These are phyloP conservation scores for Etheostoma perlongum DNA, from an alignment of 2,797 vertebrate species.

Conservation along the genomic window DNA sequence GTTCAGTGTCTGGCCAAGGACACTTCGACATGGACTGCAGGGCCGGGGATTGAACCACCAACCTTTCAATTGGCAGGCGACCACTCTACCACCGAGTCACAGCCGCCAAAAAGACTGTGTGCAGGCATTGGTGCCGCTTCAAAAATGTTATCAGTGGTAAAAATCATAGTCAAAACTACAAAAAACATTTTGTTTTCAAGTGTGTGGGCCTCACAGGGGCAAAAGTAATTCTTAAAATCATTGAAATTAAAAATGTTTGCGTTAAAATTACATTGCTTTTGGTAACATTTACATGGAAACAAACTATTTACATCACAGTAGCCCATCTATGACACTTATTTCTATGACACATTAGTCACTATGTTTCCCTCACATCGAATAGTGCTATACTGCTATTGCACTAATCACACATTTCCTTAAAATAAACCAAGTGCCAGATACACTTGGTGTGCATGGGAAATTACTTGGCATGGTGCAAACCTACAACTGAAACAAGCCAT, in stretches of 20 bases:
- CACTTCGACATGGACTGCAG: too few species aligned
- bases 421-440: constrained; percentile 2
- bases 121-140: too few species aligned
- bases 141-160: too few species aligned
- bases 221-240: too few species aligned
- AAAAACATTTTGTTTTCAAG: neutral
- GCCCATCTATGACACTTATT: neutral
- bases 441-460: too few species aligned
- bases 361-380: neutral
- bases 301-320: neutral
- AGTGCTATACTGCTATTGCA: neutral
- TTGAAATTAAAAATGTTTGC: neutral
- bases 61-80: too few species aligned
- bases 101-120: neutral
- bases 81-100: too few species aligned
- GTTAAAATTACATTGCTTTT: neutral
- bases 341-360: neutral
- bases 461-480: neutral
- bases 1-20: too few species aligned
- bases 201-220: neutral
- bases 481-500: constrained; percentile 1
- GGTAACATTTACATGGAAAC: neutral
- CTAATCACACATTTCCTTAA: constrained; percentile 16
- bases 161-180: neutral
- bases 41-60: too few species aligned